Evolutionary conservation across 2,888 invertebrate genomes (phyloP), one percentile per base, ranked within the genome.

Genomic region (Standfussiana lucernea): DNA sequence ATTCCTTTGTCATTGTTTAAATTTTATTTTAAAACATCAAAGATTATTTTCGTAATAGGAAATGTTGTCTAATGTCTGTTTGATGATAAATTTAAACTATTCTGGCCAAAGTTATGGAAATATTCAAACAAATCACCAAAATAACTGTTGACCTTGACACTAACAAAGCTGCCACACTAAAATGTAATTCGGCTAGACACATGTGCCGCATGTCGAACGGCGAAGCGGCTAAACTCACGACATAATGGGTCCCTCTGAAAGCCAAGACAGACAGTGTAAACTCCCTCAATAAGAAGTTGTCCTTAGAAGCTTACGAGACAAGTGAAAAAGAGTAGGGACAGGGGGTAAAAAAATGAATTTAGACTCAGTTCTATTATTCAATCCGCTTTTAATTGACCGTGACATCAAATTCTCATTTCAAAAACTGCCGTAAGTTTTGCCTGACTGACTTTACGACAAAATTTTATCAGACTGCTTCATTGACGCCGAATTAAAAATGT

Each of bases 371-470:
- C 15, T 40, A 40, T 42, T 53, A 65, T 61, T 53, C 37, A 86
- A 75, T 75, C 45, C 40, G 18, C 7, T 69, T 77, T 76, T 79
- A 70, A 76, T 72, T 87, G 66, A 75, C 81, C 78, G 11, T 84
- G 86, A 80, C 81, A 84, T 84, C 71, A 69, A 75, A 84, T 75
- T 59, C n/a, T 79, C 47, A 73, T 79, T 72, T 74, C 66, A 67
- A 61, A 35, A 61, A 67, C 15, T 32, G 71, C 84, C 80, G 73
- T 85, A 79, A 84, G 75, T 80, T 81, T 77, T 76, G 72, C 79
- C 66, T 84, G 66, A 80, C 47, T 82, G 75, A 78, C 37, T 75
- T 74, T 65, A 81, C 62, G 66, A 66, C 83, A 75, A 69, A 78
- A 81, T 72, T 74, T 83, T 75, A 86, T 84, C 72, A 66, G 70